Conservation (phyloP, 2,888 invertebrate species). For the Disparrhopalites patrizii region DNA sequence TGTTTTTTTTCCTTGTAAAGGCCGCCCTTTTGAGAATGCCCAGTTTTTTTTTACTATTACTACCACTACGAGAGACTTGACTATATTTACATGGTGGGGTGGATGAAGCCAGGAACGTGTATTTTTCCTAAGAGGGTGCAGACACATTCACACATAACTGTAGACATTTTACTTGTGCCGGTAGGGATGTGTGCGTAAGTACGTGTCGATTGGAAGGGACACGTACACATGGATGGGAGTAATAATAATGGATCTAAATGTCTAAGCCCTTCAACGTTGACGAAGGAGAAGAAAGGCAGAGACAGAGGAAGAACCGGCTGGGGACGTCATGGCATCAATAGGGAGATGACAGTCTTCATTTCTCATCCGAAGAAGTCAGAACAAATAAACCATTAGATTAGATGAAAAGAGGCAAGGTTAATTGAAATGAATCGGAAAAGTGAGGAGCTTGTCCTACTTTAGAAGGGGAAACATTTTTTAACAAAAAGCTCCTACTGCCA, state of each 20-base stretch:
- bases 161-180: too few relatives aligned
- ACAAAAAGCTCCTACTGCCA: too few relatives aligned
- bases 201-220: background rate
- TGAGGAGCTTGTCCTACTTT: slow-evolving; percentile 18
- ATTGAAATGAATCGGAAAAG: slow-evolving; percentile 27
- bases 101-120: too few relatives aligned
- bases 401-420: slow-evolving; percentile 25
- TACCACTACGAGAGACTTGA: too few relatives aligned
- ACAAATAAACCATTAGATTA: slow-evolving; percentile 24
- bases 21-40: too few relatives aligned
- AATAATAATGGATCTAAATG: slow-evolving; percentile 2
- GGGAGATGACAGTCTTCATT: slow-evolving; percentile 11
- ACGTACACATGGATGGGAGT: background rate
- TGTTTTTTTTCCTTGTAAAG: too few relatives aligned
- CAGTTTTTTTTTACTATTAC: too few relatives aligned
- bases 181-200: too few relatives aligned
- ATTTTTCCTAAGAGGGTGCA: too few relatives aligned
- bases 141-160: too few relatives aligned
- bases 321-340: slow-evolving; percentile 4
- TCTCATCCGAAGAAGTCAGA: slow-evolving; percentile 13
- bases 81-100: too few relatives aligned
- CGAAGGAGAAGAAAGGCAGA: background rate
- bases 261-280: background rate
- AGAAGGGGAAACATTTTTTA: background rate
- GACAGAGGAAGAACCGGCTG: slow-evolving; percentile 7